Evolutionary conservation across 2,888 invertebrate species (phyloP).

Genomic region (Lomographa bimaculata): DNA sequence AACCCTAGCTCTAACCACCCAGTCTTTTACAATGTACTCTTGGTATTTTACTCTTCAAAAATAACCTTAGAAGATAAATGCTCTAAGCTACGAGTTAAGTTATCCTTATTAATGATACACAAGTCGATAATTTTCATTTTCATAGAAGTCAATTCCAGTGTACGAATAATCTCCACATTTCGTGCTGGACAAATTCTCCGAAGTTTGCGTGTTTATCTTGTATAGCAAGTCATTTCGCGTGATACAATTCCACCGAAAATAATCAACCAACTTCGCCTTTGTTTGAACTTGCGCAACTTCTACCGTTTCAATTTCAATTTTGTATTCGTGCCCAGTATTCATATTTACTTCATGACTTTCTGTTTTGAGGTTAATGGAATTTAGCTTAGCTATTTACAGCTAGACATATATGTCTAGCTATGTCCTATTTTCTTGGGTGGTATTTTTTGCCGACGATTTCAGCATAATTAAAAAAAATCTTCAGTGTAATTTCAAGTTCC

Average conservation of each 20-base stretch:
- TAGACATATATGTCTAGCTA: constrained; percentile 12
- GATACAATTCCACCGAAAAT: constrained; percentile 64
- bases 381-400: constrained; percentile 19
- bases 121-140: constrained; percentile 42
- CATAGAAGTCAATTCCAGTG: constrained; percentile 59
- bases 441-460: constrained; percentile 7
- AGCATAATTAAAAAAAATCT: constrained; percentile 8
- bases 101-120: constrained; percentile 16
- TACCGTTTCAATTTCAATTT: constrained; percentile 47
- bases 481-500: constrained; percentile 10
- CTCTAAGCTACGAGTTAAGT: constrained; percentile 37
- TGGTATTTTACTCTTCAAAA: constrained; percentile 33
- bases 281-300: constrained; percentile 50
- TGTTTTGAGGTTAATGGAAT: constrained; percentile 27
- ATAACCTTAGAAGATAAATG: constrained; percentile 42
- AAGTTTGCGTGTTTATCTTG: constrained; percentile 73
- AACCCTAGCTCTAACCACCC: constrained; percentile 46
- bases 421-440: constrained; percentile 2
- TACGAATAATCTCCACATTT: constrained; percentile 54
- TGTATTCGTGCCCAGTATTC: constrained; percentile 31
- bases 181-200: constrained; percentile 65
- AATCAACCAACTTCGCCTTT: constrained; percentile 65
- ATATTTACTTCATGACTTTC: constrained; percentile 29
- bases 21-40: constrained; percentile 47
- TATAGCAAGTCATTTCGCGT: constrained; percentile 66